A percentile compares a stretch with the other conserved stretches of the same genome.
phyloP scores from a whole-genome alignment of 2,797 vertebrate genomes.

The Liasis olivaceus region DNA sequence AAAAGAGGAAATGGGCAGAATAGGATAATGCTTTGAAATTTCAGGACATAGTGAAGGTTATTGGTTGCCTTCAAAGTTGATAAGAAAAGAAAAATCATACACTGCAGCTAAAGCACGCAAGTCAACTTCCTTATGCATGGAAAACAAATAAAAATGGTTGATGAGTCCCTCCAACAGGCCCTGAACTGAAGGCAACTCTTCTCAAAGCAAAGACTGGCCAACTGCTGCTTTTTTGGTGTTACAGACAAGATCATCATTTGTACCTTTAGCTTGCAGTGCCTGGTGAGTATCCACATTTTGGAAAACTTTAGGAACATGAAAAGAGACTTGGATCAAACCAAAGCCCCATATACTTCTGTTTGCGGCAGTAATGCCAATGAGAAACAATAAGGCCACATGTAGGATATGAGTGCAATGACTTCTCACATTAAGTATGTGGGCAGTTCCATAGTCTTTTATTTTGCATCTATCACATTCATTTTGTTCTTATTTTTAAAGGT shows the following conservation, averaged over 20 bases:
- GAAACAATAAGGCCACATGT: not conserved
- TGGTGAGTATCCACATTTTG: not conserved
- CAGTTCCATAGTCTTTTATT: not conserved
- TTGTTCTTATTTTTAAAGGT: slow-evolving; percentile 53
- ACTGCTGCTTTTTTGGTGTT: not conserved
- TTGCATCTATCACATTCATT: slow-evolving; percentile 2
- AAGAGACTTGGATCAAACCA: not conserved
- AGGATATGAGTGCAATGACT: not conserved
- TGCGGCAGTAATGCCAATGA: not conserved
- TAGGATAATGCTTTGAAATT: not conserved
- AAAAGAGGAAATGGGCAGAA: not conserved
- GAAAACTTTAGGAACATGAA: not conserved
- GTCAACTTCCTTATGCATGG: not conserved
- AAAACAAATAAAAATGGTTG: not conserved
- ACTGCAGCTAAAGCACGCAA: not conserved
- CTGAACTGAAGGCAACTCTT: not conserved
- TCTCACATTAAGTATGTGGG: not conserved
- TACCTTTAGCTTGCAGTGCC: not conserved
- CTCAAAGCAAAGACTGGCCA: not conserved
- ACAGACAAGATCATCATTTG: not conserved
- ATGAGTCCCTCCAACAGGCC: not conserved
- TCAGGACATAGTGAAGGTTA: not conserved
- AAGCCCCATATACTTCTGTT: not conserved
- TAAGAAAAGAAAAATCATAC: not conserved
- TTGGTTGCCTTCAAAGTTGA: not conserved